phyloP scores from a whole-genome alignment of 2,888 invertebrate genomes.

The Muschampia plurimacula region DNA sequence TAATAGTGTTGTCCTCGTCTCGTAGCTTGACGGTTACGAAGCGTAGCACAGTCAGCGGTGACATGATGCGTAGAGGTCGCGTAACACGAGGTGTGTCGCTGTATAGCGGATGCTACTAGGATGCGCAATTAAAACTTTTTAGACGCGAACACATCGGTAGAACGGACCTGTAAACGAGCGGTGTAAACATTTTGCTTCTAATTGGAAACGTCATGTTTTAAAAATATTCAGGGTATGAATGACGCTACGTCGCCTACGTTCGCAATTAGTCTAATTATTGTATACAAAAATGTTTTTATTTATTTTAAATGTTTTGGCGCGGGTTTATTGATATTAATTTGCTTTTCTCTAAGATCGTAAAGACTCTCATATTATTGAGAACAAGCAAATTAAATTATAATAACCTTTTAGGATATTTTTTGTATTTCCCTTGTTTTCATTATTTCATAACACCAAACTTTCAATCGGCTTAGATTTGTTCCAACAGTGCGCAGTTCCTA shows the following conservation, averaged over 20 bases:
- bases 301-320: neutral
- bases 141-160: constrained; percentile 57
- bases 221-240: constrained; percentile 36
- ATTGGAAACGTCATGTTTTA: constrained; percentile 56
- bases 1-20: neutral
- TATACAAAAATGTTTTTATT: constrained; percentile 2
- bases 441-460: constrained; percentile 38
- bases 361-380: neutral
- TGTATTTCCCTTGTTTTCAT: constrained; percentile 24
- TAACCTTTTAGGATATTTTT: neutral
- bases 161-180: constrained; percentile 61
- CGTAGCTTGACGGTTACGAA: constrained; percentile 3
- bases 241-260: constrained; percentile 2
- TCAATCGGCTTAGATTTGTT: constrained; percentile 41
- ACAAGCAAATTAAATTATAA: neutral
- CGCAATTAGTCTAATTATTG: constrained; percentile 26
- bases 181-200: constrained; percentile 59
- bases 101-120: constrained; percentile 44
- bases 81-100: constrained; percentile 43
- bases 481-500: constrained; percentile 8
- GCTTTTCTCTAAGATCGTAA: no score
- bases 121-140: constrained; percentile 68
- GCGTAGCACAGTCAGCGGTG: constrained; percentile 15
- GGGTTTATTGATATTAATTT: neutral
- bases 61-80: constrained; percentile 46